phyloP scores from a whole-genome alignment of 2,888 invertebrate species.

The Autographa gamma region DNA sequence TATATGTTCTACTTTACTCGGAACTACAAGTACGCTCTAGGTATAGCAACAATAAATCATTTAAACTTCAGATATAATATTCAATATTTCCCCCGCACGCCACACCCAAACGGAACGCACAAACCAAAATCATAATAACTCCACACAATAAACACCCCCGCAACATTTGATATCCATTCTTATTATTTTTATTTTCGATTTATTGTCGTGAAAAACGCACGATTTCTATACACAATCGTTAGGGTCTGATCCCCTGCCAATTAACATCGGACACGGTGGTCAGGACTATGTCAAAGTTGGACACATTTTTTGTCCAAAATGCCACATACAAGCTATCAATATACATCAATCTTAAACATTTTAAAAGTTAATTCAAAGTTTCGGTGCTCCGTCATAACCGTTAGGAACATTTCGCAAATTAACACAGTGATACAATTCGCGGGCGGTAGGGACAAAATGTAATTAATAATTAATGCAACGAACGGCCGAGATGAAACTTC shows the following conservation, averaged over 20 bases:
- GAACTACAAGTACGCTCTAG: not conserved
- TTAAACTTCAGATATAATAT: slow-evolving; percentile 32
- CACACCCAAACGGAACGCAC: slow-evolving; percentile 49
- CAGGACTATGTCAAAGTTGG: slow-evolving; percentile 80
- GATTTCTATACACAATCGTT: slow-evolving; percentile 75
- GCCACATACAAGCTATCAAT: slow-evolving; percentile 71
- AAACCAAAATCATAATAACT: slow-evolving; percentile 66
- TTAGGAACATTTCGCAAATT: slow-evolving; percentile 63
- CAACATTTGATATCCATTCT: slow-evolving; percentile 73
- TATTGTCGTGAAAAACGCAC: slow-evolving; percentile 80
- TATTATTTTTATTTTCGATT: slow-evolving; percentile 83
- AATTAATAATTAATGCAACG: slow-evolving; percentile 83
- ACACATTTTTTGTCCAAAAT: slow-evolving; percentile 75
- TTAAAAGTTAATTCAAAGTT: slow-evolving; percentile 46
- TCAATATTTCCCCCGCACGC: slow-evolving; percentile 31
- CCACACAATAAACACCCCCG: slow-evolving; percentile 80
- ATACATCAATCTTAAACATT: slow-evolving; percentile 46
- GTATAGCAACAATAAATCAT: slow-evolving; percentile 11
- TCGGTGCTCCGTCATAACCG: slow-evolving; percentile 41
- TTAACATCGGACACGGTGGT: slow-evolving; percentile 87
- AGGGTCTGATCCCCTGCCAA: slow-evolving; percentile 86
- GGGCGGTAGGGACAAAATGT: slow-evolving; percentile 61
- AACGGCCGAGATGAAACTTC: slow-evolving; percentile 73
- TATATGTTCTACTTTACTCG: too few relatives aligned
- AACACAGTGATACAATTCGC: slow-evolving; percentile 64